These are phyloP conservation scores for Chaunax sp. DNA, from an alignment of 2,797 vertebrate species.

Conservation along the genomic window DNA sequence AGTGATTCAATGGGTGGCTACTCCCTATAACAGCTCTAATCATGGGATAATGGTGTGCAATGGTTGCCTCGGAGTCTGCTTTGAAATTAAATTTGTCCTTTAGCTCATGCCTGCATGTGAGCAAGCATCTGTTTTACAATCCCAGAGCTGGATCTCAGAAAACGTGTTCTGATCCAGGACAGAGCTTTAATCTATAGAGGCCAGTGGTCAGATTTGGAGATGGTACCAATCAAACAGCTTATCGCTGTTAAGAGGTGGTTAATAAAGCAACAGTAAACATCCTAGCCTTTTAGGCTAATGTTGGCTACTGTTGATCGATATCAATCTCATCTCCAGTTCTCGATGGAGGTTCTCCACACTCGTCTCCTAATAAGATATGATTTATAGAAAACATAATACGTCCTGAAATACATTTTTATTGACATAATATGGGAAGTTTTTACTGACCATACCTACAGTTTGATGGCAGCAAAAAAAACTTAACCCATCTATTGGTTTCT, in stretches of 20 bases:
- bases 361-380: no score
- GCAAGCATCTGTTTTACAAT: background rate
- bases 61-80: constrained; percentile 19
- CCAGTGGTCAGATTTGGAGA: background rate
- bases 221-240: background rate
- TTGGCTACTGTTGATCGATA: no score
- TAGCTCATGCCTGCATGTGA: no score
- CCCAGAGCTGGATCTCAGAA: background rate
- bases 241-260: no score
- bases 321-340: no score
- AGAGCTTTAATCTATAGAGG: background rate
- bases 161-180: constrained; percentile 2
- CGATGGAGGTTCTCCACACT: no score
- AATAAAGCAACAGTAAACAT: no score
- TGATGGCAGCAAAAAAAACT: background rate
- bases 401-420: no score
- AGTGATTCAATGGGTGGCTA: constrained; percentile 52
- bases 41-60: constrained; percentile 56
- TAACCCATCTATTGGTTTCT: no score
- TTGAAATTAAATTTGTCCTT: constrained; percentile 15
- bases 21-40: constrained; percentile 45
- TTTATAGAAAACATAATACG: no score
- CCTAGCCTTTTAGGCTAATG: no score
- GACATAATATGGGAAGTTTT: no score
- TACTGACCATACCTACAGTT: background rate